Percentiles rank a stretch among this genome's conserved stretches.
phyloP scores from a whole-genome alignment of 92 coral and sea anemone species.

The Umimayanthus chanpuru region DNA sequence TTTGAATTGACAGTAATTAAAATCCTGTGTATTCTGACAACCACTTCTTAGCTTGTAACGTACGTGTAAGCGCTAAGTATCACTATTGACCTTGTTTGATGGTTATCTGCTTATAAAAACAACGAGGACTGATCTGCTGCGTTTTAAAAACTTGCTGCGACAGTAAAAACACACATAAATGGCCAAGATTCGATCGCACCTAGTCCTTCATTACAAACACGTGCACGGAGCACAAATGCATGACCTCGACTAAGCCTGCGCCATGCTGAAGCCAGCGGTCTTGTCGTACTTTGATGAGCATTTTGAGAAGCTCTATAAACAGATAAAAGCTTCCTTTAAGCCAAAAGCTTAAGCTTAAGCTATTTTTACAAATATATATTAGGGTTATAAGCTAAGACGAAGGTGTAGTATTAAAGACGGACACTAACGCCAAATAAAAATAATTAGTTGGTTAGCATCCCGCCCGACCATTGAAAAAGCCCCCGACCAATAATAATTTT shows the following conservation, averaged over 20 bases:
- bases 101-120: not conserved
- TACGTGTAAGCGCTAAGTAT: not conserved
- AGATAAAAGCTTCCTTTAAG: constrained; percentile 3
- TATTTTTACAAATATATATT: not conserved
- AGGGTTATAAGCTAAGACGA: not conserved
- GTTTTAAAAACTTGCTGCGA: not conserved
- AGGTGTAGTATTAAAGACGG: not conserved
- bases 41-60: not conserved
- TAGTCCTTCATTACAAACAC: not conserved
- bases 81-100: constrained; percentile 4
- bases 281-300: not conserved
- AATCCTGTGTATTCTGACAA: not conserved
- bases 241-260: not conserved
- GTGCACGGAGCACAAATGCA: not conserved
- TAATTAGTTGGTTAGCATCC: too few relatives aligned
- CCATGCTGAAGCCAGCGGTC: not conserved
- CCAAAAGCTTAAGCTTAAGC: not conserved
- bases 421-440: too few relatives aligned
- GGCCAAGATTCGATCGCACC: not conserved
- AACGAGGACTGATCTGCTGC: not conserved
- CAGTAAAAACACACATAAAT: not conserved
- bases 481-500: too few relatives aligned
- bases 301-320: not conserved
- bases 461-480: too few relatives aligned
- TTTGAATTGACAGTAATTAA: constrained; percentile 11